Evolutionary conservation across 1,140 invertebrate genomes (phyloP), one percentile per base, ranked within the genome.

Genomic region (Stegodyphus dumicola): DNA sequence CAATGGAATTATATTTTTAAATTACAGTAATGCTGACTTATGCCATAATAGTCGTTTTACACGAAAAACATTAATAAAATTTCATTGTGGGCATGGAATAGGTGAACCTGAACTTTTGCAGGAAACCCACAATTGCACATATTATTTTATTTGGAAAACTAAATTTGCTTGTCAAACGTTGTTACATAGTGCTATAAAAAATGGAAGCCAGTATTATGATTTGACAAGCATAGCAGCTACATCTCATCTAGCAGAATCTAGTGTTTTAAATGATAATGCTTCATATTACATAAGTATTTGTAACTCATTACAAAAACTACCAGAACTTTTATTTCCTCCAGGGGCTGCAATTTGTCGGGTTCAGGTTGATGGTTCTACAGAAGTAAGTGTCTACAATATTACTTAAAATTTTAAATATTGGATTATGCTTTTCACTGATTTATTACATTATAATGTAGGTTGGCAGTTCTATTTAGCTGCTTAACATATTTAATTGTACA

Each of bases 281-380:
- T 80, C 85, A 6, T 90, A 89, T 70, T 91, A 90, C 77, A 88
- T 91, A 49, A 91, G 90, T 87, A 86, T 91, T 2, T 91, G 91
- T 80, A 88, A 88, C 76, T 88, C 90, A 18, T 79, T 91, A 13
- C 89, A 90, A 52, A 89, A 88, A 7, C 87, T 89, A 5, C 87
- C 85, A 75, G 88, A 54, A 66, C 17, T 85, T 5, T 86, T 89
- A 0, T 91, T 90, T 85, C 90, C 90, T 5, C 86, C 90, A 15
- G 89, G 89, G 3, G 87, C 90, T 18, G 89, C 88, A 76, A 88
- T 88, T 54, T 91, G 90, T 79, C 73, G 81, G 64, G 88, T 80
- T 33, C n/a, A 60, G 15, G 6, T 65, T 33, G 7, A 81, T 67
- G 33, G 33, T 33, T 33, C 33, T 33, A 33, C 33, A 33, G 33